Evolutionary conservation across 2,888 invertebrate genomes (phyloP).

Genomic region (Anarsia innoxiella): DNA sequence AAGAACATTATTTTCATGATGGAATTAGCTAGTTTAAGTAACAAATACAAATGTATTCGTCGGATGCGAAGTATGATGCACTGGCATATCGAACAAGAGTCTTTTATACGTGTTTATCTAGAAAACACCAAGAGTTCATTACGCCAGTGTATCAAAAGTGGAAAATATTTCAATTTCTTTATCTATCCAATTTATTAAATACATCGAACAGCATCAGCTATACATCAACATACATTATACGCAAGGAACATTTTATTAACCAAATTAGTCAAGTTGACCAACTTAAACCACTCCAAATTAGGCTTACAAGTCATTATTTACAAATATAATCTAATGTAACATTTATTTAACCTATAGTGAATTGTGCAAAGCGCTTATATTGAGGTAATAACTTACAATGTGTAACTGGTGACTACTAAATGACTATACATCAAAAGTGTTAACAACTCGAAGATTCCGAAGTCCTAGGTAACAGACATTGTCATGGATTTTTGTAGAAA

Average conservation of each 20-base stretch:
- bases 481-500: slow-evolving; percentile 66
- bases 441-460: slow-evolving; percentile 42
- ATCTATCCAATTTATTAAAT: no score
- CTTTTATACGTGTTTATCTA: no score
- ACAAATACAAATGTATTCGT: no score
- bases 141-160: no score
- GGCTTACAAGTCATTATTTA: slow-evolving; percentile 3
- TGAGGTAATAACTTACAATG: slow-evolving; percentile 72
- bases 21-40: no score
- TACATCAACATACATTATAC: no score
- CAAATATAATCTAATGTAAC: slow-evolving; percentile 5
- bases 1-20: no score
- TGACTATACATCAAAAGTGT: slow-evolving; percentile 37
- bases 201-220: no score
- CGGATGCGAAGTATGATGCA: no score
- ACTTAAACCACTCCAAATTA: neutral
- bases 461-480: slow-evolving; percentile 60
- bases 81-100: no score
- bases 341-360: slow-evolving; percentile 35
- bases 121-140: no score
- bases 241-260: slow-evolving; percentile 39
- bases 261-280: slow-evolving; percentile 22
- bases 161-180: no score
- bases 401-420: slow-evolving; percentile 71
- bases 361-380: slow-evolving; percentile 71